A percentile compares a stretch with the other conserved stretches of the same genome.
Evolutionary conservation across 1,140 invertebrate species (phyloP).

Genomic region (Drosophila saltans): DNA sequence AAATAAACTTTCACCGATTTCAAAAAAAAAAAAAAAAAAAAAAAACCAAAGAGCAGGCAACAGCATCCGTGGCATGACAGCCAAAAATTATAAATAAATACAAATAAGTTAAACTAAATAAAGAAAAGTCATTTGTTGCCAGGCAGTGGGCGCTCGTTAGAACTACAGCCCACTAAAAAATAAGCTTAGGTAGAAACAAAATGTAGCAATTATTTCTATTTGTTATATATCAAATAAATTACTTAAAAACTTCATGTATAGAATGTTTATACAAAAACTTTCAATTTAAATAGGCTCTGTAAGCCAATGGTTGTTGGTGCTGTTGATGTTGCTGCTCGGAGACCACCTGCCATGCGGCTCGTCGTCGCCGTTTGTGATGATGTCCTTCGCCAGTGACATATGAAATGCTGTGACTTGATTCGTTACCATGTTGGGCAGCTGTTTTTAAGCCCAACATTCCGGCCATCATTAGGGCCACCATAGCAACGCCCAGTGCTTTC

Average conservation of each 20-base stretch:
- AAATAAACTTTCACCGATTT: slow-evolving; percentile 80
- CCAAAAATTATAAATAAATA: slow-evolving; percentile 6
- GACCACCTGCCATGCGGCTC: slow-evolving; percentile 58
- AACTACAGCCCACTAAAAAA: slow-evolving; percentile 27
- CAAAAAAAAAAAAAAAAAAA: slow-evolving; percentile 52
- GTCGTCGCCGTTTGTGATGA: slow-evolving; percentile 84
- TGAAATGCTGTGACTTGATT: slow-evolving; percentile 88
- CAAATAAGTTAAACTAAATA: not conserved
- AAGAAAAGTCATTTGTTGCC: not conserved
- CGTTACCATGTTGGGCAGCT: slow-evolving; percentile 85
- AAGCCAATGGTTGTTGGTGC: slow-evolving; percentile 84
- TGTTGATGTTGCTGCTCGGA: slow-evolving; percentile 52
- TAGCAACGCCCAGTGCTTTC: slow-evolving; percentile 88
- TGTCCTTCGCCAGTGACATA: slow-evolving; percentile 87
- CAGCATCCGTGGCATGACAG: slow-evolving; percentile 12
- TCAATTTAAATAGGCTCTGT: slow-evolving; percentile 84
- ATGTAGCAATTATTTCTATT: slow-evolving; percentile 24
- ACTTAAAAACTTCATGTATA: slow-evolving; percentile 47
- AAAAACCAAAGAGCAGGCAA: slow-evolving; percentile 40
- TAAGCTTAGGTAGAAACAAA: slow-evolving; percentile 30
- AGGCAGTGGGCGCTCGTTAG: slow-evolving; percentile 2
- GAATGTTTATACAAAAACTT: not conserved
- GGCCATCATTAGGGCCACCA: slow-evolving; percentile 89
- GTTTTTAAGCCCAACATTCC: slow-evolving; percentile 89
- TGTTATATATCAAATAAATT: slow-evolving; percentile 65